Evolutionary conservation across 2,113 vertebrate genomes (phyloP).

Genomic region (Calyptomena viridis): DNA sequence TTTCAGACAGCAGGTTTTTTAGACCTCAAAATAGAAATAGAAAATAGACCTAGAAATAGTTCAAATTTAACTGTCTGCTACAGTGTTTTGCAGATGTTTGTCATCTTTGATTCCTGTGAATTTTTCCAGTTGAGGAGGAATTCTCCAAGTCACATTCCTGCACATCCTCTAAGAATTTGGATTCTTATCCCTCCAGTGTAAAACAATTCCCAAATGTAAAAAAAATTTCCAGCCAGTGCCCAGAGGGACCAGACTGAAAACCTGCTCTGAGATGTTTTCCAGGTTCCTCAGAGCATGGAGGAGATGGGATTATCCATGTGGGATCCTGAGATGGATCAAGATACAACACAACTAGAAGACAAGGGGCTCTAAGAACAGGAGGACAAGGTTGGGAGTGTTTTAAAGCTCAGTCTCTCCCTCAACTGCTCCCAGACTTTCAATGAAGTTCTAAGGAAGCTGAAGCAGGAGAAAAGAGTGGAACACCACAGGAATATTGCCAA

Average conservation of each 20-base stretch:
- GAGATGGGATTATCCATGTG: neutral
- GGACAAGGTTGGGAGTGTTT: neutral
- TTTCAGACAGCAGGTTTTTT: neutral
- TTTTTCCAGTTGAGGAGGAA: neutral
- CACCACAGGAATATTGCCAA: neutral
- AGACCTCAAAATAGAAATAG: too few relatives aligned
- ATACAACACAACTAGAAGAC: too few relatives aligned
- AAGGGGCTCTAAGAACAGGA: neutral
- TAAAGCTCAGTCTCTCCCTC: neutral
- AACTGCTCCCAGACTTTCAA: neutral
- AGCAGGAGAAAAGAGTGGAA: neutral
- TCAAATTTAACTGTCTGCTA: neutral
- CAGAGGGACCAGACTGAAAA: neutral
- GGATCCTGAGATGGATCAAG: neutral
- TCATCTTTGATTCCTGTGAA: neutral
- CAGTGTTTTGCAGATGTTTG: neutral
- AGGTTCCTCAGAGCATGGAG: neutral
- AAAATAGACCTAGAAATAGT: neutral
- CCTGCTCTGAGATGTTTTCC: neutral
- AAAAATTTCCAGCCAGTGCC: neutral
- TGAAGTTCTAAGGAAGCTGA: neutral
- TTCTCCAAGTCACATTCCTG: neutral
- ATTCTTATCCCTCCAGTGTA: too few relatives aligned
- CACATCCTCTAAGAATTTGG: neutral
- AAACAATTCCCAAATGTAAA: neutral